Base-by-base conservation (phyloP, 2,113 vertebrate genomes). In the Okapia johnstoni region DNA sequence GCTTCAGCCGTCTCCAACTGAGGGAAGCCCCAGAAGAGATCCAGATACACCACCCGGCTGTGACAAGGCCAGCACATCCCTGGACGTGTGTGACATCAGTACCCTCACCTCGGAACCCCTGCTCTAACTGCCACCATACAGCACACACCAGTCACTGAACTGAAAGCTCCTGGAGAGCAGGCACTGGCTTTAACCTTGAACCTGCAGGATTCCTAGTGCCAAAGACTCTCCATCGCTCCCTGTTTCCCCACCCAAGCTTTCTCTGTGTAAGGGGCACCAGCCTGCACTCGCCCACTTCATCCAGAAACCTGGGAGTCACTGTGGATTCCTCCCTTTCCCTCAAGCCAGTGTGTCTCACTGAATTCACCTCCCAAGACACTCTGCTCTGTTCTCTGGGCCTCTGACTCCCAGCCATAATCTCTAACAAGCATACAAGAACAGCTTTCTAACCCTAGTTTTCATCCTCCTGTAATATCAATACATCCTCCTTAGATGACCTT, bases 91-190 rank as follows among this genome's bases (percentile, higher is more conserved):
- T 26, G n/a, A 21, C 52, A 25, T 33, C 55, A 23, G 26, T 6
- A 2, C 6, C 36, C 11, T 79, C 17, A 36, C 10, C 14, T 7
- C 1, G 0, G 7, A 76, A 12, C 2, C 16, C 7, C 30, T 25
- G 36, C 21, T 90, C 36, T 86, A 50, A 60, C 3, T 79, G 21
- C 7, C n/a, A 50, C 46, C 30, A n/a, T 25, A 21, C 1, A 0
- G 21, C 73, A 84, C 76, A 57, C 1, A 5, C 2, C 1, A 25
- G 5, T 60, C 61, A 46, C 15, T 33, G 21, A 77, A 36, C 40
- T 26, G 16, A 70, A 23, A 85, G 28, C 23, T 11, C 46, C 2
- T 0, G 12, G 48, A 46, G 28, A 55, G 26, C 63, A 76, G 73
- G 28, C 30, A 79, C 21, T 57, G 23, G 19, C 43, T 96, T 90